Conservation (phyloP, 2,888 invertebrate species). For the Drosophila lacicola region DNA sequence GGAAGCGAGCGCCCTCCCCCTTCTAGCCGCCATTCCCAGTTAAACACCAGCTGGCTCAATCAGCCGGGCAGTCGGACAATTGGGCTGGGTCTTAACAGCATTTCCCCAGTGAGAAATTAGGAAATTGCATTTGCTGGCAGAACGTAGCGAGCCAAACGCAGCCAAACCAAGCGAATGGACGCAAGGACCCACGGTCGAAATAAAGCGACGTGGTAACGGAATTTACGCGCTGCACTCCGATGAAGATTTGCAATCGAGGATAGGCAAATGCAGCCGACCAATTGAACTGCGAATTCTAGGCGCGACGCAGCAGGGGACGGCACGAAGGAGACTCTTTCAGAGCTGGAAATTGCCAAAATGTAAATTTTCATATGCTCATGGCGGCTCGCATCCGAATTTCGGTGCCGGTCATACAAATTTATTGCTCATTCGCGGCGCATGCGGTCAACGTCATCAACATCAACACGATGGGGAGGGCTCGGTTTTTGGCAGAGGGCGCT, state of each 20-base stretch:
- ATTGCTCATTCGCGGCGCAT: conserved; percentile 66
- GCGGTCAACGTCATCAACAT: conserved; percentile 42
- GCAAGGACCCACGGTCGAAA: conserved; percentile 14
- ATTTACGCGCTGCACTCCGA: conserved; percentile 63
- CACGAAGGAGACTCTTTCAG: conserved; percentile 48
- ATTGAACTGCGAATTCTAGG: conserved; percentile 32
- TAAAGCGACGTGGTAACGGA: conserved; percentile 56
- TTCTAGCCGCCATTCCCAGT: neutral
- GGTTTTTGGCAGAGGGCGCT: conserved; percentile 35
- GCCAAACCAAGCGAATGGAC: conserved; percentile 5
- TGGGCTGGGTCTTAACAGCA: conserved; percentile 69
- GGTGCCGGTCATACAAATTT: conserved; percentile 64
- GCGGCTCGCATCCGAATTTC: conserved; percentile 2
- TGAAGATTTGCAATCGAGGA: conserved; percentile 63
- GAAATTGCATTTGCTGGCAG: conserved; percentile 80
- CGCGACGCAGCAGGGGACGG: neutral
- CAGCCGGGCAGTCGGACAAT: conserved; percentile 45
- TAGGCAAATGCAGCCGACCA: conserved; percentile 54
- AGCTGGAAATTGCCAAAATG: conserved; percentile 83
- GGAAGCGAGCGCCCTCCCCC: conserved; percentile 44
- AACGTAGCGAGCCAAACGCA: conserved; percentile 28
- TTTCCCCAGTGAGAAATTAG: conserved; percentile 83
- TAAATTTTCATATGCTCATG: conserved; percentile 76
- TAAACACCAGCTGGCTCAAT: conserved; percentile 47
- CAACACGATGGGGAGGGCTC: conserved; percentile 19